Evolutionary conservation across 1,140 invertebrate species (phyloP).

Genomic region (Eriosoma lanigerum): DNA sequence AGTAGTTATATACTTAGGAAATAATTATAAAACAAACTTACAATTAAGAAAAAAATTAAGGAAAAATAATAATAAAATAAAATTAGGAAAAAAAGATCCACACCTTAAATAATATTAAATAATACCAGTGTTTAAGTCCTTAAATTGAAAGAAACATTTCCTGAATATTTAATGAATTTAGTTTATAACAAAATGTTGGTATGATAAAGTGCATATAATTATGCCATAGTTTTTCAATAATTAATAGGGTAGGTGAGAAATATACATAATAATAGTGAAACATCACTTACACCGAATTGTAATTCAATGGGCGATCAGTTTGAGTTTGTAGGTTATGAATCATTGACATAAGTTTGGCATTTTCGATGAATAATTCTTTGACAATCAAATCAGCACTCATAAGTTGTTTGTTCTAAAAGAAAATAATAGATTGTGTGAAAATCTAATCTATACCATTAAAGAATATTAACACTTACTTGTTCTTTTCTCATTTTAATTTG

Average conservation of each 20-base stretch:
- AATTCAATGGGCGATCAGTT: conserved; percentile 32
- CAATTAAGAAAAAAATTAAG: neutral
- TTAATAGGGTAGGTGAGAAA: neutral
- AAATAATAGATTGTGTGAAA: neutral
- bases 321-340: conserved; percentile 68
- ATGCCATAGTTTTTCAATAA: neutral
- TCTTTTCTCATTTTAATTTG: conserved; percentile 65
- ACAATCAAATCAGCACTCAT: conserved; percentile 72
- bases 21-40: neutral
- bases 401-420: conserved; percentile 63
- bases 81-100: conserved; percentile 28
- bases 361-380: conserved; percentile 79
- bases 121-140: conserved; percentile 28
- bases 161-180: no score
- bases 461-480: conserved; percentile 58
- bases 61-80: neutral
- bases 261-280: neutral
- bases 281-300: conserved; percentile 19
- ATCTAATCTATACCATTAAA: neutral
- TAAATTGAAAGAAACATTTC: no score
- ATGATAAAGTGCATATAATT: neutral
- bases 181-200: neutral
- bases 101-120: conserved; percentile 40
- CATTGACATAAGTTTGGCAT: conserved; percentile 69
- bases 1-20: conserved; percentile 8